Conservation (phyloP, 2,797 vertebrate genomes). For the Trachurus trachurus region DNA sequence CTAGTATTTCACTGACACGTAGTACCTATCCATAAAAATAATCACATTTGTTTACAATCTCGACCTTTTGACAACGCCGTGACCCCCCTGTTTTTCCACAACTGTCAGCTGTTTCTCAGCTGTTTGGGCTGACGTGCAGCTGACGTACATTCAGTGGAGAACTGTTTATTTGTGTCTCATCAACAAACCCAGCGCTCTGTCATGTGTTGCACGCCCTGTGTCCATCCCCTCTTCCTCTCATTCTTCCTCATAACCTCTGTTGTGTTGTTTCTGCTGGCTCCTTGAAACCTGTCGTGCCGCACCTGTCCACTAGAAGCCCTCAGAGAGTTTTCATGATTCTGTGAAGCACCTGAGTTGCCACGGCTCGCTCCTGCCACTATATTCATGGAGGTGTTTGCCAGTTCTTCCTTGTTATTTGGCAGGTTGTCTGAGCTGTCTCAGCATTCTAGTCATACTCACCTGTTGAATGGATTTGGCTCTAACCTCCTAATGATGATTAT, state of each 20-base stretch:
- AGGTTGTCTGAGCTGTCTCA: neutral
- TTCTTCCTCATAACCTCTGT: too few species aligned
- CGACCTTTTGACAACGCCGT: slow-evolving; percentile 15
- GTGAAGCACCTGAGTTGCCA: slow-evolving; percentile 1
- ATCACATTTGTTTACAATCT: slow-evolving; percentile 9
- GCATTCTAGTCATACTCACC: neutral
- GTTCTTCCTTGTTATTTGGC: neutral
- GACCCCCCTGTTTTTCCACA: slow-evolving; percentile 53
- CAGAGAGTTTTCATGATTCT: slow-evolving; percentile 35
- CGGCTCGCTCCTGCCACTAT: neutral
- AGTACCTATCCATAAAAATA: neutral
- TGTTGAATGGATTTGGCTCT: neutral
- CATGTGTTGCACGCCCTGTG: slow-evolving; percentile 7
- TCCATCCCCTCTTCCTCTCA: slow-evolving; percentile 1
- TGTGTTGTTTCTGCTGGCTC: neutral
- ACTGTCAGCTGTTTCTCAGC: slow-evolving; percentile 51
- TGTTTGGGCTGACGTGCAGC: slow-evolving; percentile 36
- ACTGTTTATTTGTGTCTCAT: slow-evolving; percentile 61
- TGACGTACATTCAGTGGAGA: slow-evolving; percentile 37
- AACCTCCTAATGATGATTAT: neutral
- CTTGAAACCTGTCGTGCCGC: slow-evolving; percentile 28
- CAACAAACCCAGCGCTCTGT: slow-evolving; percentile 48
- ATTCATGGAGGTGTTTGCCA: neutral
- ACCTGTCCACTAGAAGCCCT: slow-evolving; percentile 57
- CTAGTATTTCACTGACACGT: neutral